Base-by-base conservation (phyloP, 1,140 invertebrate genomes). In the Drosophila grimshawi region DNA sequence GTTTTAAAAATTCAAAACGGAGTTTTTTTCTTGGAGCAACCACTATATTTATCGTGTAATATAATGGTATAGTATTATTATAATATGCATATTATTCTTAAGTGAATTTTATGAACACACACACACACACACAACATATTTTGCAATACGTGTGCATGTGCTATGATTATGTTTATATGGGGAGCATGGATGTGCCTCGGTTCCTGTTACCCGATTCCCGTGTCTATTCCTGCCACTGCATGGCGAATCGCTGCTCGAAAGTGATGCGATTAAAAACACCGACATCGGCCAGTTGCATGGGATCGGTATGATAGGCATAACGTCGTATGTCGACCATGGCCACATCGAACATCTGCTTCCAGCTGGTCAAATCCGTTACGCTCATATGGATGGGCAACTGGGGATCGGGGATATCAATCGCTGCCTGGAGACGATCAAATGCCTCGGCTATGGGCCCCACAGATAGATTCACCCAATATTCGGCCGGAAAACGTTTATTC, bases 331-430 rank as follows among this genome's bases (percentile, higher is more conserved):
- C 90, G 29, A 88, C 41, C 80, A 91, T 91, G 35, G 90, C 86
- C 27, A 76, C 68, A 63, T 91, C 90, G 41, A 91, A 91, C 83
- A 90, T 91, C 45, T 91, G 86, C 75, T 91, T 91, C 90, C 90
- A 91, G 61, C 81, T 91, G 67, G 90, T 91, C 62, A 91, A 45
- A 41, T 91, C 90, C 35, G 83, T 88, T 2, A 91, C 90, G 55
- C 86, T 91, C 90, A 91, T 91, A 45, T 91, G 90, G 19, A 91
- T 91, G 33, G 86, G 80, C 43, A 91, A 45, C 68, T 91, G 90
- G 5, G 90, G 90, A 88, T 91, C 90, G 11, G 90, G 90, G 76
- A 91, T 91, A 57, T 91, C 90, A 6, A 91, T 90, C 51, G 90
- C 82, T 0, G 90, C 90, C 65, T 88, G 83, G 33, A 91, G 49